These are phyloP conservation scores for Xestoiulus laeticollis DNA, from an alignment of 2,888 invertebrate species.

Conservation along the genomic window DNA sequence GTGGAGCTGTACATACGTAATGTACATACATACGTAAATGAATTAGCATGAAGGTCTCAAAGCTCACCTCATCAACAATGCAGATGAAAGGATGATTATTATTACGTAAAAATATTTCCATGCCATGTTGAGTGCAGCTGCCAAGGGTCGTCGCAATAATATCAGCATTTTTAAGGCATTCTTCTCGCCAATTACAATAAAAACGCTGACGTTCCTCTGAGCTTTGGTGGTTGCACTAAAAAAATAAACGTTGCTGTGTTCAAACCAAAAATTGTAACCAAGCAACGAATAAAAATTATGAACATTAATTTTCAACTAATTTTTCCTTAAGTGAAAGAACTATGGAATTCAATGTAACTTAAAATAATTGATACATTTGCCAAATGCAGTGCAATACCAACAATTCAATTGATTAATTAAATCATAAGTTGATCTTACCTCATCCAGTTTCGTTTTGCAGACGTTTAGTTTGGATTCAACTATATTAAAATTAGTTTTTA, in stretches of 20 bases:
- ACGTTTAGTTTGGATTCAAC: neutral
- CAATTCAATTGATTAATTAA: no score
- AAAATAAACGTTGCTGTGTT: neutral
- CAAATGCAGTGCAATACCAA: no score
- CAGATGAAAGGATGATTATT: constrained; percentile 46
- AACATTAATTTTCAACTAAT: no score
- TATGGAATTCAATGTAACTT: no score
- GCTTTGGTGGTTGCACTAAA: neutral
- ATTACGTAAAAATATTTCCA: constrained; percentile 53
- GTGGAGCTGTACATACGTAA: no score
- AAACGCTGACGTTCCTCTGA: neutral
- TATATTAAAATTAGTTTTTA: neutral
- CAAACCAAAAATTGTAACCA: no score
- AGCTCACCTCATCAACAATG: constrained; percentile 62
- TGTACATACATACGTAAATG: no score
- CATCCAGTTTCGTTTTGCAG: neutral
- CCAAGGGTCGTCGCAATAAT: constrained; percentile 78
- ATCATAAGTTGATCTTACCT: no score
- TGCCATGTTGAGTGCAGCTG: constrained; percentile 63
- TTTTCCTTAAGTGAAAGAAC: no score
- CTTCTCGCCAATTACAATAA: neutral
- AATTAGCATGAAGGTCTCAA: neutral
- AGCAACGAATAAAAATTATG: no score
- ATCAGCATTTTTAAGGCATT: constrained; percentile 68
- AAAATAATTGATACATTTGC: no score